Evolutionary conservation across 2,113 vertebrate species (phyloP).

Genomic region (Gavia stellata): DNA sequence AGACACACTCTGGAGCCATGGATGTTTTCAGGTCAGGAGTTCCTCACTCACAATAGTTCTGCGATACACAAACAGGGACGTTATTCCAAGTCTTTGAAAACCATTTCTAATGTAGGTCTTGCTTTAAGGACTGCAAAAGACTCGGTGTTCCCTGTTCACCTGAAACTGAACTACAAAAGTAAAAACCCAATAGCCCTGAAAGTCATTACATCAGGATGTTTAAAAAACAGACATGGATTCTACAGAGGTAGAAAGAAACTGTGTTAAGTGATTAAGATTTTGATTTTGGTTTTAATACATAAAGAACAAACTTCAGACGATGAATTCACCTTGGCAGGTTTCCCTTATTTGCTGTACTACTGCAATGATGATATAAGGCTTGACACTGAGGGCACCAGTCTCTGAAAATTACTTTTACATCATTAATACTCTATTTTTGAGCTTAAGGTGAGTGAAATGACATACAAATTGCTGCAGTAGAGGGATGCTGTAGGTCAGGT

Average conservation of each 20-base stretch:
- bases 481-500: not conserved
- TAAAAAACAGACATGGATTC: not conserved
- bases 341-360: not conserved
- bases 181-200: not conserved
- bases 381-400: not conserved
- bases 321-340: not conserved
- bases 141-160: not conserved
- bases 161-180: not conserved
- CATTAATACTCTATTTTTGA: not conserved
- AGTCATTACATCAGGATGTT: not conserved
- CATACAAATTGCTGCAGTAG: not conserved
- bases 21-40: not conserved
- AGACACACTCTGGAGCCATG: not conserved
- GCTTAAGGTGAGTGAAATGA: not conserved
- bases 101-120: not conserved
- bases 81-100: not conserved
- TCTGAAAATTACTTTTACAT: not conserved
- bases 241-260: not conserved
- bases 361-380: not conserved
- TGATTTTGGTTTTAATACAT: not conserved
- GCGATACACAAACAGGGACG: not conserved
- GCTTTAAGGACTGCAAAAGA: not conserved
- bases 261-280: not conserved
- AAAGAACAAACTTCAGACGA: not conserved
- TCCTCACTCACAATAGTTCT: not conserved